Evolutionary conservation across 2,888 invertebrate genomes (phyloP).

Genomic region (Troides aeacus): DNA sequence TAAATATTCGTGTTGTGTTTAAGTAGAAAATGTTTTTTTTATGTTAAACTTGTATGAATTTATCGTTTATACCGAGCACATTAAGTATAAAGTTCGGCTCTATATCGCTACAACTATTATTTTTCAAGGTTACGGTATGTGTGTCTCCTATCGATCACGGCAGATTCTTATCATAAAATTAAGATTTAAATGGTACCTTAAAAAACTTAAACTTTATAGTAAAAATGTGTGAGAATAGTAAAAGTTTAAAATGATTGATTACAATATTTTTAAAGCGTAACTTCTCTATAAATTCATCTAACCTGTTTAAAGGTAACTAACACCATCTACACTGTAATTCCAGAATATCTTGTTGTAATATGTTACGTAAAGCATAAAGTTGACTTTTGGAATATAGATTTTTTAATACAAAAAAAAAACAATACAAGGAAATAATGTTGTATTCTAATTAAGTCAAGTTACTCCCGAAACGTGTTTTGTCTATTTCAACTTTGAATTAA

Average conservation of each 20-base stretch:
- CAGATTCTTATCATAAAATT: too few relatives aligned
- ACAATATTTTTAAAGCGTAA: background rate
- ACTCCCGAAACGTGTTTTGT: conserved; percentile 2
- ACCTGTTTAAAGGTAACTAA: background rate
- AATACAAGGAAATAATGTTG: conserved; percentile 7
- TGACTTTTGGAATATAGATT: background rate
- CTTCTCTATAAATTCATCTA: background rate
- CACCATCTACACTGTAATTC: background rate
- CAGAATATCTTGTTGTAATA: background rate
- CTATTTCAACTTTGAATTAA: background rate
- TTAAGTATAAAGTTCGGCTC: too few relatives aligned
- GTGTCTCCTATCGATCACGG: too few relatives aligned
- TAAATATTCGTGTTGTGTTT: too few relatives aligned
- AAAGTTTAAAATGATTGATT: background rate
- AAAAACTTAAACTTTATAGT: background rate
- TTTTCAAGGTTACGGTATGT: too few relatives aligned
- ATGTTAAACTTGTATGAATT: too few relatives aligned
- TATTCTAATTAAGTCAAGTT: background rate
- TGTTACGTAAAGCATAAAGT: background rate
- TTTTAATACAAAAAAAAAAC: background rate
- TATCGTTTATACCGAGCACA: too few relatives aligned
- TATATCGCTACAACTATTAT: too few relatives aligned
- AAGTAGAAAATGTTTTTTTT: too few relatives aligned
- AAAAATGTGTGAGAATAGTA: background rate
- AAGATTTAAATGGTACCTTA: too few relatives aligned